Base-by-base conservation (phyloP, 2,113 vertebrate species). In the Syngnathus typhle region DNA sequence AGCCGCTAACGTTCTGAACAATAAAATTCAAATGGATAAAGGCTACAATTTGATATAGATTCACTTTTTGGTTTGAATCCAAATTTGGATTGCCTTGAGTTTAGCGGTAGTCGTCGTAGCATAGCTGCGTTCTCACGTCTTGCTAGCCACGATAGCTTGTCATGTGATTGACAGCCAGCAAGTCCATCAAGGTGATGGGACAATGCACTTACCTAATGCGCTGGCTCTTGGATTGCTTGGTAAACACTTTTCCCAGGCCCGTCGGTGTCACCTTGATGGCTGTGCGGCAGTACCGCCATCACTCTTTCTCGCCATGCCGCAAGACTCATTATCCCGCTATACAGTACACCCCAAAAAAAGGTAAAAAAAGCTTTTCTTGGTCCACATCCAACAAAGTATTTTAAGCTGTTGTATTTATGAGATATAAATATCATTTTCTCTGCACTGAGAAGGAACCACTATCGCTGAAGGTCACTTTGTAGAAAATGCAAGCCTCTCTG, bases 261-360 rank as follows among this genome's bases (percentile, higher is more conserved):
- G 70, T 75, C 71, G 62, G 78, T 85, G 82, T 88, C 89, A 88
- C 88, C 88, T 90, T 87, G 74, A 78, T 55, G 5, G 76, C 68
- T 49, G 43, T 59, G 67, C 49, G 7, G 67, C 70, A 55, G 16
- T 37, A 10, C 16, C n/a, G 9, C 9, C 41, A 23, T 41, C 21
- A 19, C 5, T 59, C 7, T 32, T 37, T 12, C n/a, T 13, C 13
- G 37, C 37, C 63, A 71, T 9, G 8, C 16, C 36, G 69, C 62
- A 73, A 58, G 54, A 43, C 58, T 76, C 61, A 56, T 75, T 70
- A 52, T 54, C 59, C 65, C 46, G 15, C 49, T 9, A 9, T 52
- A 52, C 7, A n/a, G 49, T 21, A 21, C 49, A 21, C 7, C 49
- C 8, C n/a, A 7, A n/a, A n/a, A 51, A 21, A 9, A 52, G 10